phyloP scores from a whole-genome alignment of 2,797 vertebrate genomes.

The Coilia nasus region DNA sequence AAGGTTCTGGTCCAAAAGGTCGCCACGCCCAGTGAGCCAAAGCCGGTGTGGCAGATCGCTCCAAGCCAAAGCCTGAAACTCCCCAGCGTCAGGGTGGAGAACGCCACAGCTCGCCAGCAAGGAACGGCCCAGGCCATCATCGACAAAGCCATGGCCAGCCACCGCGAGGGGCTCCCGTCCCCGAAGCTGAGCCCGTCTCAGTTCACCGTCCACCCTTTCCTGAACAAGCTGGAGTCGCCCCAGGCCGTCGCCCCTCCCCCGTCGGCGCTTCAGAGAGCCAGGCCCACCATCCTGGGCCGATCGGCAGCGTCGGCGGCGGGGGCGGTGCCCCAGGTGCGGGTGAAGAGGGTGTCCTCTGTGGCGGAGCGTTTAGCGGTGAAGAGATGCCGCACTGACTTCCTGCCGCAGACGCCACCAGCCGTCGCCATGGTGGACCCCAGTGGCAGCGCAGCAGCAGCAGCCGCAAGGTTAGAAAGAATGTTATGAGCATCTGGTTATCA shows the following conservation, averaged over 20 bases:
- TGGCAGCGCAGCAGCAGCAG: conserved; percentile 48
- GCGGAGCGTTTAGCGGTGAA: conserved; percentile 72
- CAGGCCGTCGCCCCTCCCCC: conserved; percentile 31
- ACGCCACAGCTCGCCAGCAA: conserved; percentile 35
- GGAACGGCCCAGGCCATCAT: conserved; percentile 68
- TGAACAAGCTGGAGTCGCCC: conserved; percentile 38
- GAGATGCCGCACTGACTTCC: conserved; percentile 72
- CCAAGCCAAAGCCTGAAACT: background rate
- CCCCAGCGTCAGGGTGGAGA: background rate
- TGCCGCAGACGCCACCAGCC: conserved; percentile 51
- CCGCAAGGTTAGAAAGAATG: background rate
- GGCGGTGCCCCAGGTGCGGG: conserved; percentile 69
- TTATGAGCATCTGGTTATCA: background rate
- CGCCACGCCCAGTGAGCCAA: conserved; percentile 41
- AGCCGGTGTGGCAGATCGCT: conserved; percentile 27
- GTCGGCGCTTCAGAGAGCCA: background rate
- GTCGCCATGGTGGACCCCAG: conserved; percentile 58
- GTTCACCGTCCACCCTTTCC: conserved; percentile 38
- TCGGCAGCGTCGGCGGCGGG: conserved; percentile 43
- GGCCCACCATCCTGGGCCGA: conserved; percentile 27
- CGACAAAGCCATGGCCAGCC: conserved; percentile 67
- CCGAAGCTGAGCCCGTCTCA: conserved; percentile 28
- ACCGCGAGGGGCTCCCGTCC: conserved; percentile 46
- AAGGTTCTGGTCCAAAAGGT: conserved; percentile 45
- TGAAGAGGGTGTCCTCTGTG: conserved; percentile 78